Evolutionary conservation across 2,797 vertebrate species (phyloP), one percentile per base, ranked within the genome.

Genomic region (Melanitta fusca): DNA sequence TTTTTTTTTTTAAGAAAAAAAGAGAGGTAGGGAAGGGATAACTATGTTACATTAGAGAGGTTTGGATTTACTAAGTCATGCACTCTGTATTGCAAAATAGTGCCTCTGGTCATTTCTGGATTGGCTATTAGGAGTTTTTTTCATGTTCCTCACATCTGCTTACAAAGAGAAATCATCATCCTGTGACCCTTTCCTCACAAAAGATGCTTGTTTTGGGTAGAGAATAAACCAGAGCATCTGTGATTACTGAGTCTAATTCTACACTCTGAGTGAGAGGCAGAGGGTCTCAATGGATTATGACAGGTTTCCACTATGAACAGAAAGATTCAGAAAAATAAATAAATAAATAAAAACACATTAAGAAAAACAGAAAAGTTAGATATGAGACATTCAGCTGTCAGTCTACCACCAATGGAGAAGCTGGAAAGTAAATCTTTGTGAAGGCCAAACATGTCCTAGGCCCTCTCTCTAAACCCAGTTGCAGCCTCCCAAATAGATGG

Each of bases 21-120:
- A 51, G 80, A 83, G 61, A 84, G 62, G 75, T 68, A 84, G 51
- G 78, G 38, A 84, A 91, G 89, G 87, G 85, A 49, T 39, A 82
- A 45, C 71, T 92, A 61, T 19, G 73, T 85, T 95, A 41, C 91
- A 51, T 86, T 91, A 56, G 57, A 92, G 88, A 93, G 69, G 60
- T 87, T 86, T 90, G 66, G 80, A 25, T 91, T 96, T 93, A 66
- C 92, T 88, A 62, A 93, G 89, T 64, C 47, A 49, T 85, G 28
- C 73, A 47, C 65, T 24, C 61, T 69, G 43, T 11, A 68, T 94
- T 95, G 91, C 86, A 56, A 73, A 82, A 79, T 25, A 78, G 53
- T 18, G 86, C 84, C 94, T 95, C 94, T 87, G 94, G 96, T 93
- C 74, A 60, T 80, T 91, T 95, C 82, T 58, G 74, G 91, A 57